Conservation (phyloP, 2,113 vertebrate species). For the Triplophysa tibetana region DNA sequence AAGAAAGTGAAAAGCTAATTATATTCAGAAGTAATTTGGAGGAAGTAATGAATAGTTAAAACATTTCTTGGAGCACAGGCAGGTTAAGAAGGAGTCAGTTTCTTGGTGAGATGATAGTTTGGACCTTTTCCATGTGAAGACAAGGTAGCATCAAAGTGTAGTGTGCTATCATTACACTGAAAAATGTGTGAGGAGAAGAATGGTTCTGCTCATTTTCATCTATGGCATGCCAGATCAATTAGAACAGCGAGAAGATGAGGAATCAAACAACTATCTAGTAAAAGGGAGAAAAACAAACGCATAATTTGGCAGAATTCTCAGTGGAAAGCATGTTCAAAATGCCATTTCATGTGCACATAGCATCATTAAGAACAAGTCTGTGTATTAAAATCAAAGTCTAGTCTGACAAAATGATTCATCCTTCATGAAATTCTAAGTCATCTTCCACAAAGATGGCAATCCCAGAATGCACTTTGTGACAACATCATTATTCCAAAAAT, state of each 20-base stretch:
- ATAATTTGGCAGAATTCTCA: neutral
- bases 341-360: neutral
- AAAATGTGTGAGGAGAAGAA: neutral
- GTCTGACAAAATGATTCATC: neutral
- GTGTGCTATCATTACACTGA: neutral
- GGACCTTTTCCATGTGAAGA: neutral
- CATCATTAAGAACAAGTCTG: neutral
- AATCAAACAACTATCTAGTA: neutral
- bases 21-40: conserved; percentile 18
- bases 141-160: conserved; percentile 4
- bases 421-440: neutral
- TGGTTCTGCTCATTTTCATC: neutral
- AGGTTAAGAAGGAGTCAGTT: neutral
- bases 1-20: conserved; percentile 1
- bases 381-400: neutral
- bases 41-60: conserved; percentile 21
- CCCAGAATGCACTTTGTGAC: neutral
- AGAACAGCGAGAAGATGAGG: neutral
- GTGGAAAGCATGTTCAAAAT: neutral
- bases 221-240: conserved; percentile 1
- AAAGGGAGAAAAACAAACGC: neutral
- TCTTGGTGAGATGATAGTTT: neutral
- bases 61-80: neutral
- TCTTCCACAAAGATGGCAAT: neutral
- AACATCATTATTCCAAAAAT: no score